phyloP scores from a whole-genome alignment of 1,140 invertebrate species.

The Mesaphorura yosii region DNA sequence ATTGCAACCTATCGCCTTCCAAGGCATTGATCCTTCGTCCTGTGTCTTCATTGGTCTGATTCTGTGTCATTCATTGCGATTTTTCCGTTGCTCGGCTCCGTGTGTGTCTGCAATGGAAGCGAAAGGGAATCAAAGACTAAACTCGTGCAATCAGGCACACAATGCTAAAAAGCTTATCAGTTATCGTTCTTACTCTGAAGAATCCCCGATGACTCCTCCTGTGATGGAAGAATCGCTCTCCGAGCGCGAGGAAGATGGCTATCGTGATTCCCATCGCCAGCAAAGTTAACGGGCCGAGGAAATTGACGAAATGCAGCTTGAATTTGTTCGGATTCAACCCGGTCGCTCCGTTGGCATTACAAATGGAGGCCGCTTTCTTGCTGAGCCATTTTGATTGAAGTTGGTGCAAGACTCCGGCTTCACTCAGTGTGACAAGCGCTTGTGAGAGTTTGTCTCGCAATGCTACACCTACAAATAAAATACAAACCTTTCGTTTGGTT shows the following conservation, averaged over 20 bases:
- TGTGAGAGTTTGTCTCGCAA: conserved; percentile 27
- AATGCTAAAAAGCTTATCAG: too few species aligned
- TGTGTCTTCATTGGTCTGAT: conserved; percentile 10
- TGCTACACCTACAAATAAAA: conserved; percentile 17
- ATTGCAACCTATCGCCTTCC: background rate
- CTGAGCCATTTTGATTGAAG: conserved; percentile 29
- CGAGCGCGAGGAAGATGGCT: conserved; percentile 27
- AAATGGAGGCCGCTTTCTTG: conserved; percentile 4
- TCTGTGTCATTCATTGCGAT: conserved; percentile 30
- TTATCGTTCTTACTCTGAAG: conserved; percentile 31
- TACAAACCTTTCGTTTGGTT: background rate
- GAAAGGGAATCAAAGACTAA: too few species aligned
- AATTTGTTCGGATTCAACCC: too few species aligned
- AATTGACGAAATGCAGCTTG: conserved; percentile 24
- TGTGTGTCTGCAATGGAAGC: conserved; percentile 17
- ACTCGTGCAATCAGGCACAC: too few species aligned
- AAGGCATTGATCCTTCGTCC: too few species aligned
- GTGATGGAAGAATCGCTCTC: conserved; percentile 27
- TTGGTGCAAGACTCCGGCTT: conserved; percentile 27
- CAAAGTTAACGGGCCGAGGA: conserved; percentile 27
- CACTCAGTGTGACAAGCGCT: conserved; percentile 22
- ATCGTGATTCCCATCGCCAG: conserved; percentile 25
- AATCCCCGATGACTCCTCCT: conserved; percentile 29
- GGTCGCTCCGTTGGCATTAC: conserved; percentile 8
- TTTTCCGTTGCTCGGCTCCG: conserved; percentile 27